Percentiles rank a stretch among this genome's conserved stretches.
Evolutionary conservation across 2,797 vertebrate species (phyloP).

Genomic region (Epinephelus awoara): DNA sequence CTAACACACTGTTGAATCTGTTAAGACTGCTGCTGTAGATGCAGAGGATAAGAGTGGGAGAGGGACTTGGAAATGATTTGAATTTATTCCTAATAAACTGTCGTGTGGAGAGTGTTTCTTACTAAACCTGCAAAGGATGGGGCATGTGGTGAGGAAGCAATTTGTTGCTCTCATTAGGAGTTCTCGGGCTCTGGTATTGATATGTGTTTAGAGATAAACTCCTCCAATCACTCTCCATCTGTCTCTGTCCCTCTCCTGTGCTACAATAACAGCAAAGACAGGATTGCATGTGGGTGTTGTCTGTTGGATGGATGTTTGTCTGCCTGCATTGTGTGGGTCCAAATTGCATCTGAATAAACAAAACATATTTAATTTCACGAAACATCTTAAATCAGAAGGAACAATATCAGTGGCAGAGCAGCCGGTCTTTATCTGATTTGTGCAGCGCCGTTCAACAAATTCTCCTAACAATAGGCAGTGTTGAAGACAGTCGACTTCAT

Average conservation of each 20-base stretch:
- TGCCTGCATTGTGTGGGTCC: neutral
- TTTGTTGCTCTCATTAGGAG: slow-evolving; percentile 51
- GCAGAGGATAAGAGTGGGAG: slow-evolving; percentile 8
- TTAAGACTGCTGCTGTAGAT: neutral
- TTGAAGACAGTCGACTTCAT: neutral
- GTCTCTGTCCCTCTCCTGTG: slow-evolving; percentile 33
- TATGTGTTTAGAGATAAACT: slow-evolving; percentile 57
- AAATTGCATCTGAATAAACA: slow-evolving; percentile 16
- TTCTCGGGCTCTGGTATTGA: slow-evolving; percentile 40
- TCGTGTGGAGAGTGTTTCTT: slow-evolving; percentile 4
- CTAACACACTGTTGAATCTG: neutral
- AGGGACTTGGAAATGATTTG: slow-evolving; percentile 6
- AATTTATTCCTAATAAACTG: slow-evolving; percentile 21
- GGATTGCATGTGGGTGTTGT: neutral
- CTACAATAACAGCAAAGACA: slow-evolving; percentile 11
- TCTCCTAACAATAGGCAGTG: neutral
- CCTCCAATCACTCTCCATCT: slow-evolving; percentile 31
- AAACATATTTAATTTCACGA: neutral
- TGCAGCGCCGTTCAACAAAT: neutral
- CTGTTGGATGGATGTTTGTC: slow-evolving; percentile 4
- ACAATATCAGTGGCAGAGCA: neutral
- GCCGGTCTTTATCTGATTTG: neutral
- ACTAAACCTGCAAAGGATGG: slow-evolving; percentile 30
- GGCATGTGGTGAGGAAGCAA: slow-evolving; percentile 41
- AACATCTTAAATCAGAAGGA: slow-evolving; percentile 8